Evolutionary conservation across 2,113 vertebrate genomes (phyloP).

Genomic region (Scartelaos histophorus): DNA sequence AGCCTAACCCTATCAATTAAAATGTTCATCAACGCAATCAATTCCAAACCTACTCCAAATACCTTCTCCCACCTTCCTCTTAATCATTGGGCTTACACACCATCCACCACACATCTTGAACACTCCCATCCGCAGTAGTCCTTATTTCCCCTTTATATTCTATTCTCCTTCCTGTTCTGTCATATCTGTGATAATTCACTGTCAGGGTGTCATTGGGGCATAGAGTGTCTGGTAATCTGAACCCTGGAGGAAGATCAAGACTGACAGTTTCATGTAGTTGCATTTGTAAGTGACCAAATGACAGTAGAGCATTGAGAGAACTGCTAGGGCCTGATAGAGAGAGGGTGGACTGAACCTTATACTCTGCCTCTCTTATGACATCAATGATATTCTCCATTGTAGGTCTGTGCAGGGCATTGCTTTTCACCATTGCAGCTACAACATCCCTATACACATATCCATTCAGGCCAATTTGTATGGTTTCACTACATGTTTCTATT

Average conservation of each 20-base stretch:
- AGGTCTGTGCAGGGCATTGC: constrained; percentile 43
- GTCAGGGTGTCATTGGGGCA: neutral
- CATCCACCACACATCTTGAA: neutral
- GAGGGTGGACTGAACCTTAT: neutral
- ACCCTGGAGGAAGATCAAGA: neutral
- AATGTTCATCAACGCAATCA: no score
- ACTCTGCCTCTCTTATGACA: constrained; percentile 46
- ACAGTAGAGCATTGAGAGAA: neutral
- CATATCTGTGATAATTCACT: neutral
- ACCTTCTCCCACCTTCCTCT: no score
- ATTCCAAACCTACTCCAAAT: no score
- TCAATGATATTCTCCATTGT: constrained; percentile 56
- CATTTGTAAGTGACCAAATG: neutral
- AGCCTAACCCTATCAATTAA: no score
- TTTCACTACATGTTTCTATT: constrained; percentile 44
- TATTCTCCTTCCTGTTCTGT: neutral
- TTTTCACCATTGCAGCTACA: constrained; percentile 68
- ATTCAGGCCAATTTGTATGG: neutral
- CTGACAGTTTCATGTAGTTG: neutral
- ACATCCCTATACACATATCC: constrained; percentile 36
- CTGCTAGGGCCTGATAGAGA: neutral
- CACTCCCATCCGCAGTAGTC: neutral
- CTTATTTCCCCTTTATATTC: neutral
- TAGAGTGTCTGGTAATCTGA: neutral
- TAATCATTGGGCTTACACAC: neutral